Evolutionary conservation across 2,888 invertebrate species (phyloP).

Genomic region (Smittia aterrima): DNA sequence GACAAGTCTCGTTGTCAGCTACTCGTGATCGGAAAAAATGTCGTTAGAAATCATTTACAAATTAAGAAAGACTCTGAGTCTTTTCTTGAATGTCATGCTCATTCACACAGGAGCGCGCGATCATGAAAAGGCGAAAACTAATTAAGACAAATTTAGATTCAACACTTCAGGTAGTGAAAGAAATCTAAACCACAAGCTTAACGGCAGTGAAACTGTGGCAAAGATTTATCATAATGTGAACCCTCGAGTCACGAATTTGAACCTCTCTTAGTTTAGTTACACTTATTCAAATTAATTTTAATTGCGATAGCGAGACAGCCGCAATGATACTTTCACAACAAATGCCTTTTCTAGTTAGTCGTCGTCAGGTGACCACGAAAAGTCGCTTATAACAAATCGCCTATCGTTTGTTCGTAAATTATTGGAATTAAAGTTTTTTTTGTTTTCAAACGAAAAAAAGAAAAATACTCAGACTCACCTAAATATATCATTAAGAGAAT

Average conservation of each 20-base stretch:
- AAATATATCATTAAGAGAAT: slow-evolving; percentile 32
- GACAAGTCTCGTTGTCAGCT: not conserved
- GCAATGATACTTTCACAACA: slow-evolving; percentile 27
- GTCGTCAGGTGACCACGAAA: slow-evolving; percentile 16
- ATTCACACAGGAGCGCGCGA: not conserved
- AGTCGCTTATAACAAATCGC: slow-evolving; percentile 15
- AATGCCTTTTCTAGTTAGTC: not conserved
- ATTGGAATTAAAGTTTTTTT: not conserved
- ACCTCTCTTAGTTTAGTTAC: slow-evolving; percentile 10
- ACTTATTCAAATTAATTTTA: slow-evolving; percentile 18
- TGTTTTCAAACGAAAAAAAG: not conserved
- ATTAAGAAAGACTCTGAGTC: not conserved
- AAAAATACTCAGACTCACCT: slow-evolving; percentile 21
- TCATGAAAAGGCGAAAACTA: slow-evolving; percentile 4
- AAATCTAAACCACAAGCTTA: not conserved
- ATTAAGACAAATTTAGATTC: slow-evolving; percentile 36
- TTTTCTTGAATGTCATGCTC: no score
- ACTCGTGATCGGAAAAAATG: slow-evolving; percentile 4
- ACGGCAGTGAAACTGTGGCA: not conserved
- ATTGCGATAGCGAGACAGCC: not conserved
- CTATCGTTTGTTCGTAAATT: slow-evolving; percentile 1
- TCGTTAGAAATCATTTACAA: slow-evolving; percentile 18
- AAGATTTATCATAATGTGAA: not conserved
- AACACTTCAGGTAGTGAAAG: slow-evolving; percentile 14
- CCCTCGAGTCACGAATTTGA: slow-evolving; percentile 33